Evolutionary conservation across 92 coral and sea anemone species (phyloP), one percentile per base, ranked within the genome.

Genomic region (Phenganax marumi): DNA sequence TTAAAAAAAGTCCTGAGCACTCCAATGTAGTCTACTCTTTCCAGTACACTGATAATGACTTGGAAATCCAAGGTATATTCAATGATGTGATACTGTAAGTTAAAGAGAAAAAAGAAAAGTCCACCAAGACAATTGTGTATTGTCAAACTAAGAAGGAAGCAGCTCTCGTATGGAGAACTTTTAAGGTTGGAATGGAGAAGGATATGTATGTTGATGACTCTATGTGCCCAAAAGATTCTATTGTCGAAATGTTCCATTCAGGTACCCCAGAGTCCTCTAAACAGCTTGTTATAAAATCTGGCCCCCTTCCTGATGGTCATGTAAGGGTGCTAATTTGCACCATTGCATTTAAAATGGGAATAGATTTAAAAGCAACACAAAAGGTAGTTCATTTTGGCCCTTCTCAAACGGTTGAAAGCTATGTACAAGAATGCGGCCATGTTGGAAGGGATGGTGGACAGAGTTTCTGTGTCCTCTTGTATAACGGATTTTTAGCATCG

Each of bases 391-490:
- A 73, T 73, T 73, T 73, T 73, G 79, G 79, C 10, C 79, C 79
- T 10, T 73, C 75, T 70, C 75, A 39, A 70, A 70, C 75, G 26
- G 26, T 14, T 49, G 75, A 70, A 70, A 3, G 75, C 51, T 70
- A 70, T n/a, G 1, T 70, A 12, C 75, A 70, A 46, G 75, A 46
- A 10, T 70, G 75, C 12, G 75, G 75, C 7, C 75, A 52, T 70
- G 75, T 70, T 70, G 75, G 75, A 8, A 51, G 79, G 46, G 24
- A 51, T 73, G 79, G 56, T 73, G 79, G 79, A 71, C 76, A 71
- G 24, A 71, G 76, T 21, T 11, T 39, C 8, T 39, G 76, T 8
- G 17, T 73, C n/a, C 79, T 73, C 14, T 60, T 73, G 6, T 51
- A 48, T 22, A 73, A 73, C 49, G 79, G 79, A 7, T 10, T 49